phyloP scores from a whole-genome alignment of 1,140 invertebrate species.

The Drosophila kanapiae region DNA sequence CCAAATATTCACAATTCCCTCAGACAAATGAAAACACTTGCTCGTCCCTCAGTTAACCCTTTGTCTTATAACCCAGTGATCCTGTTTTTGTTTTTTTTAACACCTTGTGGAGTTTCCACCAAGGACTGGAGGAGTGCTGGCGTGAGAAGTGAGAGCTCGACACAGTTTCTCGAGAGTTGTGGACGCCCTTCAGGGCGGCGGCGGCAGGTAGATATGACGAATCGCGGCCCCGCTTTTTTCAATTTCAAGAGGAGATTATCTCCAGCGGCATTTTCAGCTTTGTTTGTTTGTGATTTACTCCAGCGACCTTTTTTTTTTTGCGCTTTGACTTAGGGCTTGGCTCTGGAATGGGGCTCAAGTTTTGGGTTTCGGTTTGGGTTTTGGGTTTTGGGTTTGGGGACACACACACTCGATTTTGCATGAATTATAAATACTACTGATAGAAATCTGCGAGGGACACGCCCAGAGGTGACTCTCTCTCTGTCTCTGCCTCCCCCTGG shows the following conservation, averaged over 20 bases:
- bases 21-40: too few species aligned
- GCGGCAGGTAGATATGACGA: conserved; percentile 39
- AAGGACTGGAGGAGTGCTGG: neutral
- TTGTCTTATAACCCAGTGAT: neutral
- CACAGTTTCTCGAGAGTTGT: conserved; percentile 31
- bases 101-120: neutral
- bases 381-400: conserved; percentile 9
- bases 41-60: too few species aligned
- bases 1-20: too few species aligned
- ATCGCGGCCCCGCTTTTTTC: conserved; percentile 34
- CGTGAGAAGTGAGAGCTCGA: conserved; percentile 20
- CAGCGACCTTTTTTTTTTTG: conserved; percentile 36
- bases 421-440: conserved; percentile 76
- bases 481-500: neutral
- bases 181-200: conserved; percentile 9
- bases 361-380: conserved; percentile 4
- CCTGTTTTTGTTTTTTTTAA: neutral
- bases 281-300: conserved; percentile 69
- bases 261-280: conserved; percentile 62
- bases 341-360: conserved; percentile 8
- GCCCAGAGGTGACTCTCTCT: conserved; percentile 17
- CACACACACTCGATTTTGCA: conserved; percentile 16
- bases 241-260: conserved; percentile 55
- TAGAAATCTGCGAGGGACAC: conserved; percentile 63
- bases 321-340: conserved; percentile 33